Evolutionary conservation across 37 sponge, comb jelly and placozoan genomes (phyloP).

Genomic region (Eunapius fragilis): DNA sequence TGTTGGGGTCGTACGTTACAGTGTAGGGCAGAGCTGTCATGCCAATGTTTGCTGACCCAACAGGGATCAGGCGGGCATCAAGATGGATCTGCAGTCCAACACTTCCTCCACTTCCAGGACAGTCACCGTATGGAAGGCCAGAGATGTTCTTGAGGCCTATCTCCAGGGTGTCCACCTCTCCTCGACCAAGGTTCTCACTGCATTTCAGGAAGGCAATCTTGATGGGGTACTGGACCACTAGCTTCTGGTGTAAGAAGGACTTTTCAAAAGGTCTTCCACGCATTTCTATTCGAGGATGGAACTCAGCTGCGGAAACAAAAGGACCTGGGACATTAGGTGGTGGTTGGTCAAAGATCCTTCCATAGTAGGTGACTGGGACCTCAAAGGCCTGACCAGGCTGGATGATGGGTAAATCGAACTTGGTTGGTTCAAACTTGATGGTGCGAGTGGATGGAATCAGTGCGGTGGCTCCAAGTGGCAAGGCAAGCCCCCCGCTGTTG

Average conservation of each 20-base stretch:
- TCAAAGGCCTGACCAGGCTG: conserved; percentile 37
- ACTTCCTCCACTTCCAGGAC: conserved; percentile 68
- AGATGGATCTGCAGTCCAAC: conserved; percentile 65
- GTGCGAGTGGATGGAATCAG: conserved; percentile 67
- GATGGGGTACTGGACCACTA: conserved; percentile 82
- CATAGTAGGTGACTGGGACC: conserved; percentile 65
- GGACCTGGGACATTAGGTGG: conserved; percentile 83
- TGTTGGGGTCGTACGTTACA: conserved; percentile 68
- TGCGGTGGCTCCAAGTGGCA: conserved; percentile 57
- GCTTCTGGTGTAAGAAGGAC: conserved; percentile 52
- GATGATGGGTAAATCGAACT: conserved; percentile 58
- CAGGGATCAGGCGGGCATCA: conserved; percentile 76
- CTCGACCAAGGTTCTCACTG: conserved; percentile 67
- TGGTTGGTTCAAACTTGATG: conserved; percentile 69
- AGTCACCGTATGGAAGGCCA: conserved; percentile 65
- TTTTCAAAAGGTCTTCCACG: conserved; percentile 79
- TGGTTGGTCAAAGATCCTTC: conserved; percentile 83
- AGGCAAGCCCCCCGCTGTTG: conserved; percentile 72
- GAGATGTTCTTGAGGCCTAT: conserved; percentile 83
- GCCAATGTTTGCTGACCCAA: conserved; percentile 56
- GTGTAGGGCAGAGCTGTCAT: conserved; percentile 51
- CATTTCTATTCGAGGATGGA: conserved; percentile 64
- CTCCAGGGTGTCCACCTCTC: conserved; percentile 68
- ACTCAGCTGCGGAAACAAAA: conserved; percentile 69
- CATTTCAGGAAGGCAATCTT: conserved; percentile 63